Percentiles rank a stretch among this genome's conserved stretches.
phyloP scores from a whole-genome alignment of 2,797 vertebrate species.

The Pelochelys cantorii region DNA sequence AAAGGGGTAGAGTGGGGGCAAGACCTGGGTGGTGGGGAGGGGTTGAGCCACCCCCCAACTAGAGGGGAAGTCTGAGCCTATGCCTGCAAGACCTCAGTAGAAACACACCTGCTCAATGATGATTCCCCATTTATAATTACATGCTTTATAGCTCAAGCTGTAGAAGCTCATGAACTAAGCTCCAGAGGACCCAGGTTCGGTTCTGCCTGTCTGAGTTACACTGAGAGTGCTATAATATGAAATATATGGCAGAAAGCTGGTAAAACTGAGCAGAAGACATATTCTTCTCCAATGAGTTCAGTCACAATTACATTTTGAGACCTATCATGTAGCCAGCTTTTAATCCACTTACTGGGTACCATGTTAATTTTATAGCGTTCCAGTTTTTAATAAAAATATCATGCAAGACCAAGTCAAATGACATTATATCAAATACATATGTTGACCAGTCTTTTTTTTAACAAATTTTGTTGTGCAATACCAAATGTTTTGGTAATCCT shows the following conservation, averaged over 20 bases:
- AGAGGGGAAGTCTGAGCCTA: too few species aligned
- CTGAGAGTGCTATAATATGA: too few species aligned
- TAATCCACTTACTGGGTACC: not conserved
- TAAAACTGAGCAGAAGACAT: too few species aligned
- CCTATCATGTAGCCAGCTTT: not conserved
- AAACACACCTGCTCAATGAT: not conserved
- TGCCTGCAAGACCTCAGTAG: not conserved
- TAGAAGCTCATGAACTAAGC: too few species aligned
- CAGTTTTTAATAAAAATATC: not conserved
- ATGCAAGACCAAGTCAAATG: not conserved
- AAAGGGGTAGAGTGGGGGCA: too few species aligned
- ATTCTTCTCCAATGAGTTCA: too few species aligned
- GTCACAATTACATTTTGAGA: not conserved
- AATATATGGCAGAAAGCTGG: too few species aligned
- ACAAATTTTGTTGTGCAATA: not conserved
- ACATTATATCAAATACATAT: not conserved
- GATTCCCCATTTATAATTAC: not conserved
- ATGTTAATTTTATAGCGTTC: not conserved
- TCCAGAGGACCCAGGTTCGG: too few species aligned
- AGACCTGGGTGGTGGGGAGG: too few species aligned
- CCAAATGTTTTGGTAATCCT: conserved; percentile 42
- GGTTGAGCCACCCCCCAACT: too few species aligned
- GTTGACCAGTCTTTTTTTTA: not conserved
- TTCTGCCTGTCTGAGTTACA: too few species aligned
- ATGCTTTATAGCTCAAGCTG: too few species aligned